Conservation (phyloP, 2,113 vertebrate species). For the Mus pahari region DNA sequence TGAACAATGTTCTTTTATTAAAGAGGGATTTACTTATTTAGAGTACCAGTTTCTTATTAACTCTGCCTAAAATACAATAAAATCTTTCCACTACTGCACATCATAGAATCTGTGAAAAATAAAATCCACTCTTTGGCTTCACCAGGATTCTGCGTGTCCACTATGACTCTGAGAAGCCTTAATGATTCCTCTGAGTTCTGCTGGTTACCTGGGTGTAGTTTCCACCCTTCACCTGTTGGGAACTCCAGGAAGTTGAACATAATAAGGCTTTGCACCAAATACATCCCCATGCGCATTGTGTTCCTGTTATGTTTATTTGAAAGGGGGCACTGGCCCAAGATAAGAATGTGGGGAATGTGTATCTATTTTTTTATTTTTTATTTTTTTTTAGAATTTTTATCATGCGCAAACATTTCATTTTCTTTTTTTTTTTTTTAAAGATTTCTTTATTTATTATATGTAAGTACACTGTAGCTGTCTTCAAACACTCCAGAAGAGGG, state of each 20-base stretch:
- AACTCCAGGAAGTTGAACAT: neutral
- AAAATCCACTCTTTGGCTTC: neutral
- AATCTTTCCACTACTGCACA: neutral
- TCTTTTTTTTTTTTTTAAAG: too few relatives aligned
- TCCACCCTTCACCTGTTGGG: neutral
- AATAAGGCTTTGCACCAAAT: neutral
- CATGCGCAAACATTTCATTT: too few relatives aligned
- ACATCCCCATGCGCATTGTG: neutral
- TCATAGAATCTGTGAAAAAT: conserved; percentile 24
- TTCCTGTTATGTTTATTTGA: neutral
- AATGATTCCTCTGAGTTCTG: neutral
- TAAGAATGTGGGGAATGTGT: neutral
- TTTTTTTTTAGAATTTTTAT: too few relatives aligned
- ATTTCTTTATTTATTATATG: too few relatives aligned
- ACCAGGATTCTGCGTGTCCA: neutral
- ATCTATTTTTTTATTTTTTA: too few relatives aligned
- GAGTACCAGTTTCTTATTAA: conserved; percentile 70
- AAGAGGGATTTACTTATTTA: conserved; percentile 54
- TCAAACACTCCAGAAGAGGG: too few relatives aligned
- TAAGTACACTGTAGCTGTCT: too few relatives aligned
- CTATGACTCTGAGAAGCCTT: neutral
- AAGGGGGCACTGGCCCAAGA: neutral
- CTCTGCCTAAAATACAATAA: conserved; percentile 28
- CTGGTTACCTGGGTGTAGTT: neutral
- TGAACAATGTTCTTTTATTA: conserved; percentile 52